Base-by-base conservation (phyloP, 2,888 invertebrate genomes). In the Deilephila elpenor region DNA sequence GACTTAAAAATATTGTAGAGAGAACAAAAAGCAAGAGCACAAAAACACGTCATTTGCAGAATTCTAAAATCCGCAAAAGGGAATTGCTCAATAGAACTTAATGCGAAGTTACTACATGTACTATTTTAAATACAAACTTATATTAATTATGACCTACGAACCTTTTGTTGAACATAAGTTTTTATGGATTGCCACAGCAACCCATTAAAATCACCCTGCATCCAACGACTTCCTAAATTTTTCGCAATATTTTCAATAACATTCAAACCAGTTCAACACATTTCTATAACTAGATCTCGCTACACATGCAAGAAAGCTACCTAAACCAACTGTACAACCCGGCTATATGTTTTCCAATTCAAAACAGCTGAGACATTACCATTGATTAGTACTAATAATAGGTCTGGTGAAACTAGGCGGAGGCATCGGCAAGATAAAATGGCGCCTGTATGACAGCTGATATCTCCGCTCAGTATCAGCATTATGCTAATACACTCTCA, bases 321-420 rank as follows among this genome's bases (percentile, higher is more conserved):
- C 32, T 56, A 29, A 56, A 62, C 32, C 64, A 64, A 64, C 64
- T 72, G n/a, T 19, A 67, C 56, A 67, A 59, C 29, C 59, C 56
- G 56, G 20, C 17, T 72, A 59, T 19, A 59, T 72, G 34, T 67
- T 64, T 72, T 64, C 67, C 37, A 67, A 56, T 76, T 77, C 74
- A 76, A 70, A 77, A 78, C 73, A 75, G 73, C 72, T 59, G 60
- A 80, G 73, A 78, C 76, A 80, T 79, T 84, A 83, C 80, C 79
- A 82, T 79, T 79, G 81, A 84, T 84, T 83, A 83, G 79, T 78
- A 78, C 78, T 83, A 83, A 83, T 86, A 86, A 84, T 82, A 82
- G 82, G 74, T 78, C 77, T 73, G 76, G 77, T 75, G 78, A 82
- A 85, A 83, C 83, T 80, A 77, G 84, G 75, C 74, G 74, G 75